Base-by-base conservation (phyloP, 2,113 vertebrate genomes). In the Chionomys nivalis region DNA sequence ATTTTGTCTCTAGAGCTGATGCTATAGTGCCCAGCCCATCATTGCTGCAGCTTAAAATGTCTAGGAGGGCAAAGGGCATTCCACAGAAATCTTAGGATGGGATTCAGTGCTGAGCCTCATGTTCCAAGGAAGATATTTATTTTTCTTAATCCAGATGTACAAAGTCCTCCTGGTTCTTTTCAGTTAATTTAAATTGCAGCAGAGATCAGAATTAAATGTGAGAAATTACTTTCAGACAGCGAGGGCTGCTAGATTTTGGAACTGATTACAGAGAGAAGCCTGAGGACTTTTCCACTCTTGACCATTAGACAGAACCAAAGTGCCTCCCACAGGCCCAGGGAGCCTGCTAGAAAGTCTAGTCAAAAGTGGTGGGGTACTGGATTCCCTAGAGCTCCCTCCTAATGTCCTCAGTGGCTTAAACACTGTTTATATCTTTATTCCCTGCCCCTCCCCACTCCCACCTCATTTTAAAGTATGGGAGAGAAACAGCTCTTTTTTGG, bases 401-500 rank as follows among this genome's bases (percentile, higher is more conserved):
- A 58, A 88, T 49, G 89, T 92, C 65, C 85, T 94, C n/a, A 19
- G n/a, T 70, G 79, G 33, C 44, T 92, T 68, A 58, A 28, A 94
- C 72, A 79, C 76, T 83, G 17, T 89, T 93, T 93, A 58, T 88
- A 66, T 44, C 75, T 87, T 26, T 44, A 23, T 83, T 90, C 58
- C 79, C 89, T 85, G 23, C n/a, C 24, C 23, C 7, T 2, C 81
- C 39, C n/a, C 24, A 44, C 24, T 44, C n/a, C 81, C 42, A 58
- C 36, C 66, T 96, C 44, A 66, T 87, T 94, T 92, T 79, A 91
- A 95, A 94, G 73, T 82, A 83, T 83, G 91, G 73, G 82, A 82
- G 81, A 83, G 72, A 97, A 89, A 28, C 42, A 90, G 52, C 77
- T 93, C 73, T 81, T 82, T 90, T 94, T 61, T 93, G 94, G 93